Conservation (phyloP, 2,113 vertebrate species). For the Petrocephalus microphthalmus region DNA sequence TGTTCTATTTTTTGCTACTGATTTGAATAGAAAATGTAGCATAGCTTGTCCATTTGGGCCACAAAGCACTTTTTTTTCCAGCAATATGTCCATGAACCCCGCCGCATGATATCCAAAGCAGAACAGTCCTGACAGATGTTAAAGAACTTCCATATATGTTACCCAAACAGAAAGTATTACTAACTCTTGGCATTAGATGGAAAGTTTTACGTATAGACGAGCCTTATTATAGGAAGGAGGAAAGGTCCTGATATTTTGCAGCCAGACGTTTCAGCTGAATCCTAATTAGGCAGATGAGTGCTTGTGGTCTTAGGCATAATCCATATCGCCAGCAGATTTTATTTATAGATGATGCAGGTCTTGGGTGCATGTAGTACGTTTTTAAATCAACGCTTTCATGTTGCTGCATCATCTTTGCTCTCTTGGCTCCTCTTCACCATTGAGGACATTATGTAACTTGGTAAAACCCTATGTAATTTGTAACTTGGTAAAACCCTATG, state of each 20-base stretch:
- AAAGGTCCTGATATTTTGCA: background rate
- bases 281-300: background rate
- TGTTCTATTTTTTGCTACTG: background rate
- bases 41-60: background rate
- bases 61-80: background rate
- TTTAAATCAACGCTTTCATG: background rate
- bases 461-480: background rate
- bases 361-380: background rate
- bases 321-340: background rate
- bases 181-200: background rate
- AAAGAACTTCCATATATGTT: background rate
- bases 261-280: background rate
- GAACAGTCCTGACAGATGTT: background rate
- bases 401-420: background rate
- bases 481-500: background rate
- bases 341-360: background rate
- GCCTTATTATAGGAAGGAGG: background rate
- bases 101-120: background rate
- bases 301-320: background rate
- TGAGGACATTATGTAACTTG: background rate
- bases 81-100: background rate
- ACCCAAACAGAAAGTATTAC: background rate
- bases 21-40: background rate
- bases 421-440: background rate
- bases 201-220: background rate